Percentiles rank a stretch among this genome's conserved stretches.
These are phyloP conservation scores for Acanthopleura granulata DNA, from an alignment of 2,888 invertebrate genomes.

Conservation along the genomic window DNA sequence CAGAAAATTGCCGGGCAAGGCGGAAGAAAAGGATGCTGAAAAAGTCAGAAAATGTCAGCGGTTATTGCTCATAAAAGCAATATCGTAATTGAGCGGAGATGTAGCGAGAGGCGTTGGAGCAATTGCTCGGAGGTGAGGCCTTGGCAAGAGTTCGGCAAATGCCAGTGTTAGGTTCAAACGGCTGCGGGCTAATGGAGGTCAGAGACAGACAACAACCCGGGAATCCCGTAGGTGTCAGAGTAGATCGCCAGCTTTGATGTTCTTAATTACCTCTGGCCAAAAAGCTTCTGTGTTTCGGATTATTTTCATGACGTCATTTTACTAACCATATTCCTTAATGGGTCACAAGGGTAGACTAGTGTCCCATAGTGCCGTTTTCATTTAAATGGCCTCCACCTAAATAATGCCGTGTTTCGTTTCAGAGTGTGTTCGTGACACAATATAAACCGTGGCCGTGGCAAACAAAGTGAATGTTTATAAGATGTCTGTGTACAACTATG, in stretches of 20 bases:
- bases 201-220: constrained; percentile 4
- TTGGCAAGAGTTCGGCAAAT: neutral
- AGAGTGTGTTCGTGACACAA: no score
- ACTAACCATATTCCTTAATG: neutral
- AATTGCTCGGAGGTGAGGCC: neutral
- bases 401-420: no score
- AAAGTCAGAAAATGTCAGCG: constrained; percentile 7
- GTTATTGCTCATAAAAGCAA: constrained; percentile 12
- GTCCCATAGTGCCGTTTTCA: no score
- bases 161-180: neutral
- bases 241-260: neutral
- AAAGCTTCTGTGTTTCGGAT: neutral
- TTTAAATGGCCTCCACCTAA: no score
- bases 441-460: no score
- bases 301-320: neutral
- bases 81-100: constrained; percentile 7
- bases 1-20: neutral
- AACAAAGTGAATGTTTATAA: no score
- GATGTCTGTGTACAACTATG: no score
- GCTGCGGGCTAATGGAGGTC: constrained; percentile 8
- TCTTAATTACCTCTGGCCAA: neutral
- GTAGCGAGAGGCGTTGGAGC: neutral
- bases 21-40: neutral
- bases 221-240: neutral
- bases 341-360: neutral